Base-by-base conservation (phyloP, 35 echinoderm and acorn worm genomes). In the Diadema setosum region DNA sequence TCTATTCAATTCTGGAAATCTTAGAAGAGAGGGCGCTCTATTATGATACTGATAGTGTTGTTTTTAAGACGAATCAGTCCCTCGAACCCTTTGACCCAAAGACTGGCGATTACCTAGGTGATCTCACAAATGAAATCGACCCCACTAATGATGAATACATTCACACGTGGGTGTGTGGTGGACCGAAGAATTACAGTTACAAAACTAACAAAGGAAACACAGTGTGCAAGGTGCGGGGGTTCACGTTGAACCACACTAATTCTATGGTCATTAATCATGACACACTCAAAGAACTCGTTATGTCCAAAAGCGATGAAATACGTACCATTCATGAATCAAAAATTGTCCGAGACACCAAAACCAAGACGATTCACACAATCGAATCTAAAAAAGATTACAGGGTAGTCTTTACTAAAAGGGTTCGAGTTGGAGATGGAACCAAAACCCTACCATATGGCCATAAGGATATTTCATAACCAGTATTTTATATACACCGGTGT, bases 11-110 rank as follows among this genome's bases (percentile, higher is more conserved):
- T 3, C 5, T 87, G 17, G 90, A 97, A 56, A 41, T 58, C 23
- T 50, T 95, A 24, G 57, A 83, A 12, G 82, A 85, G 20, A 33
- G 42, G 8, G 61, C 90, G 0, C 33, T 97, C 17, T 93, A 97
- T 45, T 83, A 86, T 58, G 94, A 97, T 57, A 90, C 90, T 3
- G 94, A 96, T 16, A 85, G 80, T 55, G 55, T 92, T 4, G 83
- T 96, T 8, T 92, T 87, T 26, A 42, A 11, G 43, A 76, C 70
- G 24, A 76, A 32, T 89, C 11, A 43, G 41, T 21, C 44, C 39
- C 82, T 11, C 32, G 39, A 85, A 88, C 21, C 18, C 46, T 17
- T 80, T 34, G 59, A 23, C 69, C 27, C 85, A 84, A 27, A 46
- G 78, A 27, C 60, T 14, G 85, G 93, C 15, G 42, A 91, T 84